These are phyloP conservation scores for Drosophila pseudoananassae DNA, from an alignment of 1,140 invertebrate genomes.

Conservation along the genomic window DNA sequence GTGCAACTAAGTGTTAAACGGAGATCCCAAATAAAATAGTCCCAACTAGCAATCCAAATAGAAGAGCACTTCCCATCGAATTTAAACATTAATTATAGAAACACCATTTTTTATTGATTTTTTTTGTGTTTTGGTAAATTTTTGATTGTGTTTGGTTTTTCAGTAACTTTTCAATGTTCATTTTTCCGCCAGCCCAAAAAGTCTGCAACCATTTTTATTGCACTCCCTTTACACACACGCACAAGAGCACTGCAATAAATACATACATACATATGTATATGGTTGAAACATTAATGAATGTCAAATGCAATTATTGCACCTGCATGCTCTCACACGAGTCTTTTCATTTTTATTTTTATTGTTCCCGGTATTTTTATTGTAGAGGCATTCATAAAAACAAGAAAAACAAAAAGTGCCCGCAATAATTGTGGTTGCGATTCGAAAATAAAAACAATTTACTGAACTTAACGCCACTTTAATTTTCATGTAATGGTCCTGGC, in stretches of 20 bases:
- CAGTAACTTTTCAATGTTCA: conserved; percentile 36
- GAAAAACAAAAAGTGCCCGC: conserved; percentile 7
- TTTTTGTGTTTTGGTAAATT: conserved; percentile 4
- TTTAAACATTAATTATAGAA: conserved; percentile 31
- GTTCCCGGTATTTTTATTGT: conserved; percentile 12
- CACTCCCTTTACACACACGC: conserved; percentile 6
- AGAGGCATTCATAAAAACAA: conserved; percentile 31
- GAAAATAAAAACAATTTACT: conserved; percentile 19
- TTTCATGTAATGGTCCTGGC: conserved; percentile 13
- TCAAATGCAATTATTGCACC: conserved; percentile 77
- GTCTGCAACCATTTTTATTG: conserved; percentile 61
- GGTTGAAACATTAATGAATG: conserved; percentile 70
- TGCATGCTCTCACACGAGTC: conserved; percentile 52
- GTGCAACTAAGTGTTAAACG: conserved; percentile 37
- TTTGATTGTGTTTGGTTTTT: conserved; percentile 14
- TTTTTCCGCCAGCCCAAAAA: conserved; percentile 46
- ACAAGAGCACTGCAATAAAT: background rate
- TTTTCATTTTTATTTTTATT: conserved; percentile 2
- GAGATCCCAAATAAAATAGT: conserved; percentile 1
- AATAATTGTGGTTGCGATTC: conserved; percentile 34
- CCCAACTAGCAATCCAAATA: conserved; percentile 15
- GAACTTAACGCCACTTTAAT: conserved; percentile 32
- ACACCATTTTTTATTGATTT: conserved; percentile 1
- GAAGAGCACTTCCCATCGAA: conserved; percentile 16
- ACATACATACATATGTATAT: conserved; percentile 10